These are phyloP conservation scores for Hippopotamus amphibius DNA, from an alignment of 2,113 vertebrate species.

Conservation along the genomic window DNA sequence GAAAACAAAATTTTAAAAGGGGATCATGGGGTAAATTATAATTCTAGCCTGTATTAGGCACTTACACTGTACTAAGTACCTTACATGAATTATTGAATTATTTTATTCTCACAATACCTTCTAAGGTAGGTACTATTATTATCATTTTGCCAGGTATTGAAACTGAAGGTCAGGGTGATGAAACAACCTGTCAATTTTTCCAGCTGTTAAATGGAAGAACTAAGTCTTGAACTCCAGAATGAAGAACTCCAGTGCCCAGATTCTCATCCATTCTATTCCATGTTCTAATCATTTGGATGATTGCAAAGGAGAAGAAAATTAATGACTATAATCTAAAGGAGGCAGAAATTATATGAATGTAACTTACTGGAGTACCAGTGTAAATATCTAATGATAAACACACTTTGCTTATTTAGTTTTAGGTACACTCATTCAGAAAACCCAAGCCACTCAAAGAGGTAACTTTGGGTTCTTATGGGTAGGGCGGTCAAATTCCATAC, in stretches of 20 bases:
- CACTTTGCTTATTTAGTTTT: neutral
- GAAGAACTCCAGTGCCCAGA: neutral
- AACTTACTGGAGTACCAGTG: neutral
- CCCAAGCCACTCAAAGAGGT: neutral
- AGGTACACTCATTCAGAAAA: neutral
- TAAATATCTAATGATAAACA: neutral
- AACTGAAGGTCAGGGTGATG: neutral
- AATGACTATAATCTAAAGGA: neutral
- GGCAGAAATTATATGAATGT: neutral
- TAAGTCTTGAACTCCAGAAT: neutral
- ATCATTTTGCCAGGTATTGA: neutral
- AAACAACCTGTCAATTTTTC: neutral
- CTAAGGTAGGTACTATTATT: neutral
- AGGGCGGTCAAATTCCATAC: neutral
- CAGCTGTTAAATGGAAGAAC: neutral
- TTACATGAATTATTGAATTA: neutral
- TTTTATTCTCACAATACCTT: neutral
- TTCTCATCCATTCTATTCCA: neutral
- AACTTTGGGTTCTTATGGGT: neutral
- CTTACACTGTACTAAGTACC: neutral
- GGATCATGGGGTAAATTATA: neutral
- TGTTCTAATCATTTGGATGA: neutral
- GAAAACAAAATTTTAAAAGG: constrained; percentile 30
- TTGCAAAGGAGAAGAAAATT: neutral
- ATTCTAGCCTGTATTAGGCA: neutral